Conservation (phyloP, 2,113 vertebrate genomes). For the Heliornis fulica region DNA sequence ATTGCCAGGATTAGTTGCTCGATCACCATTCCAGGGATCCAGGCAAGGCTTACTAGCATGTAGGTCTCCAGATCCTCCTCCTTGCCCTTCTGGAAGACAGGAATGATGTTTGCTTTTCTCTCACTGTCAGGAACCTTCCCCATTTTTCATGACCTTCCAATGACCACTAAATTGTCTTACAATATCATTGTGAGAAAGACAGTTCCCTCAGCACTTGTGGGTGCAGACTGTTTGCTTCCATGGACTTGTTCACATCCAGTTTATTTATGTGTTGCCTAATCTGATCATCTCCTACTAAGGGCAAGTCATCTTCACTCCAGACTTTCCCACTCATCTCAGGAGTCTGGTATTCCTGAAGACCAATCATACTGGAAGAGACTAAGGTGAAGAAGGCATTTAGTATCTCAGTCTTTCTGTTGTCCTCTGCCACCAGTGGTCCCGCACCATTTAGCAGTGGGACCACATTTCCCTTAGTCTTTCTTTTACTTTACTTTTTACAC, state of each 20-base stretch:
- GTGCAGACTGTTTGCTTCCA: neutral
- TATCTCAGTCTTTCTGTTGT: neutral
- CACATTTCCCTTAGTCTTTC: neutral
- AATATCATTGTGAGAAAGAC: neutral
- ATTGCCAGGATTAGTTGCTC: neutral
- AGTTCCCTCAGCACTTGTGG: neutral
- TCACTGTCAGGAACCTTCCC: neutral
- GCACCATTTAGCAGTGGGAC: neutral
- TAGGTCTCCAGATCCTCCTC: neutral
- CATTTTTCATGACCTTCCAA: neutral
- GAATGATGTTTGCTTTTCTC: rapidly evolving
- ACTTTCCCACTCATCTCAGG: neutral
- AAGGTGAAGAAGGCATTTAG: neutral
- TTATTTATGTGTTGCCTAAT: neutral
- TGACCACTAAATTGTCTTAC: neutral
- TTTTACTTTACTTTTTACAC: neutral
- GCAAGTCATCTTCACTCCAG: neutral
- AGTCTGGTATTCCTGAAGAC: neutral
- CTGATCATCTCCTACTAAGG: neutral
- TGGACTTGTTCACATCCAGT: neutral
- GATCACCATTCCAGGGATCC: neutral
- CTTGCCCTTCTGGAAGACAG: neutral
- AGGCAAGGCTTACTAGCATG: neutral
- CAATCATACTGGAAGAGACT: neutral
- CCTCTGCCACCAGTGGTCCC: neutral